Base-by-base conservation (phyloP, 1,140 invertebrate genomes). In the Aphelinus atriplicis region DNA sequence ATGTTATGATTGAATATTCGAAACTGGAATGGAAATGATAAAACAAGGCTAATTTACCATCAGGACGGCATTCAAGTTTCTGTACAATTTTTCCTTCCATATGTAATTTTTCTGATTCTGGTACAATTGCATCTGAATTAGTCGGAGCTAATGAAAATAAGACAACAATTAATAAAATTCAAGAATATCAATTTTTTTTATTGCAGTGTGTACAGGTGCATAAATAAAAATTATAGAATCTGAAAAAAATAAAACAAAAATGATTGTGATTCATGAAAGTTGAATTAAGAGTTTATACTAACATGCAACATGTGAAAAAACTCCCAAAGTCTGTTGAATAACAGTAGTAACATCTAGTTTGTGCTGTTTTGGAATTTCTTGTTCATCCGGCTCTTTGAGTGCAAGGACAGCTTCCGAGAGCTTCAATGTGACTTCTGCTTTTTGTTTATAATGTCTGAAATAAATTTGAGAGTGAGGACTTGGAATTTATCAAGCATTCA, bases 21-120 rank as follows among this genome's bases (percentile, higher is more conserved):
- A 68, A 50, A 71, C n/a, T 48, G 58, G 47, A 67, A 26, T 60
- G 3, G 50, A 2, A 64, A 53, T 26, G 26, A 26, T 58, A 61
- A 63, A 64, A 68, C 43, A 53, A 9, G n/a, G 45, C 7, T 43
- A 61, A 46, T 58, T 82, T 89, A 88, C 90, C 94, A 85, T 95
- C 93, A 48, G 97, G 97, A 55, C 94, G 90, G 86, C 97, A 98
- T 87, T 99, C 97, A 53, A 97, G 89, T 86, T 96, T 96, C 85
- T 98, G 96, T 48, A 97, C 95, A 80, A 98, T 97, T 83, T 94
- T 93, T 1, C 97, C 97, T 89, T 97, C 96, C 89, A 98, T 92
- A 75, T 91, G 92, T 1, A 98, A 86, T 86, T 95, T 96, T 76
- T 97, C 96, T 79, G 90, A 89, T 87, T 95, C 94, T 61, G 93